phyloP scores from a whole-genome alignment of 2,797 vertebrate genomes.

The Artibeus lituratus region DNA sequence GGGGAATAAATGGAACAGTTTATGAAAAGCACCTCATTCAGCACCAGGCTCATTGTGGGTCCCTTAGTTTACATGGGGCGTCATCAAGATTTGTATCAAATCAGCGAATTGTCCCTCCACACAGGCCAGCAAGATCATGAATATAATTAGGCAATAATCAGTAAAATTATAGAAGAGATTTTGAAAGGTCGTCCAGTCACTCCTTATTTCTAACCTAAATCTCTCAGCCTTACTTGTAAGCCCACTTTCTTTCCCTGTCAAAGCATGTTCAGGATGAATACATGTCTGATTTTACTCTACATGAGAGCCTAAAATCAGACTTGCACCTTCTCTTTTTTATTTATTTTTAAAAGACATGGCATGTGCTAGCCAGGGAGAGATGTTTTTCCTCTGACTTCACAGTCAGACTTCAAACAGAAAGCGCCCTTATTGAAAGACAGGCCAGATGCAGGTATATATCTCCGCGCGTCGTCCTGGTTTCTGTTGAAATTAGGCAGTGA shows the following conservation, averaged over 20 bases:
- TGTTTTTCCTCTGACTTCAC: constrained; percentile 62
- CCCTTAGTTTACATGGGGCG: not conserved
- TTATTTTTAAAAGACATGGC: constrained; percentile 21
- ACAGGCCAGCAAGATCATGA: not conserved
- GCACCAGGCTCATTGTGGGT: not conserved
- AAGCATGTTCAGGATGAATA: not conserved
- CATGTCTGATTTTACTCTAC: constrained; percentile 6
- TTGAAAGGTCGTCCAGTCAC: not conserved
- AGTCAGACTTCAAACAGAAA: constrained; percentile 72
- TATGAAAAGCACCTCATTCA: not conserved
- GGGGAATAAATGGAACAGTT: not conserved
- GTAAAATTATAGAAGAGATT: constrained; percentile 5
- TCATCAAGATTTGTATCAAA: constrained; percentile 1
- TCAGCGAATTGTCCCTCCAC: not conserved
- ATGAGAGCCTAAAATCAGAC: constrained; percentile 24
- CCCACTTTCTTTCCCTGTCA: not conserved
- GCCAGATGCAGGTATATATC: constrained; percentile 70
- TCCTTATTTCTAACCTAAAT: not conserved
- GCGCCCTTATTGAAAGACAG: constrained; percentile 49
- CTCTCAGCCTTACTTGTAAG: not conserved
- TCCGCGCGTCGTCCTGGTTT: constrained; percentile 66
- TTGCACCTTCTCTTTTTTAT: constrained; percentile 4
- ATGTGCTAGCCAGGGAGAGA: constrained; percentile 27
- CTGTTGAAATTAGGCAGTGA: constrained; percentile 77
- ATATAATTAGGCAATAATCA: not conserved